Evolutionary conservation across 2,888 invertebrate genomes (phyloP), one percentile per base, ranked within the genome.

Genomic region (Sinhomidia bicolor): DNA sequence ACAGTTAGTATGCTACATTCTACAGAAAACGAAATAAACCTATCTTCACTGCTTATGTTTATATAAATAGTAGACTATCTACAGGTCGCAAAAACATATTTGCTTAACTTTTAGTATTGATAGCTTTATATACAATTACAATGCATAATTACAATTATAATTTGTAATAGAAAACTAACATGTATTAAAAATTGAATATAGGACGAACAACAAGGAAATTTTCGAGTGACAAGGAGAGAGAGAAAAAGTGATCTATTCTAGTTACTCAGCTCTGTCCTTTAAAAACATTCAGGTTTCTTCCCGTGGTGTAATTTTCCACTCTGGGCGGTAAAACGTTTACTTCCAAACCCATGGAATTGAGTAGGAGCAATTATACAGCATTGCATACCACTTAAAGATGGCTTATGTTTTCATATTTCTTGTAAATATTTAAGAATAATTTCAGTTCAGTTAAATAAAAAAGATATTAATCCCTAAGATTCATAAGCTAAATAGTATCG

Each of bases 401-500:
- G 36, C 36, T 36, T 36, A 36, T 36, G 36, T 6, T 6, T 44
- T 12, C 0, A 20, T 57, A 5, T 57, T 47, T 2, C 7, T 60
- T 12, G 26, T 62, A 29, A 62, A 14, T 29, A 29, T 26, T 29
- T 29, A 54, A 54, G 7, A n/a, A 17, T 54, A 54, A 51, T 74
- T 47, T 74, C 44, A 26, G 51, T 74, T 68, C 68, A 74, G 44
- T 44, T 74, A 47, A 65, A 65, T 36, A 65, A 65, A 36, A 29
- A 65, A 65, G 10, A 57, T 57, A 9, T 57, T 7, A 20, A n/a
- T 29, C 36, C 4, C 17, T 44, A 44, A 71, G 41, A 68, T 36
- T 36, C 14, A 36, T 17, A 7, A 44, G 29, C 32, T 74, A 76
- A 76, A 29, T 51, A 29, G n/a, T 71, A 41, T 20, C 20, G 20